Evolutionary conservation across 1,140 invertebrate genomes (phyloP).

Genomic region (Lutraria rhynchaena): DNA sequence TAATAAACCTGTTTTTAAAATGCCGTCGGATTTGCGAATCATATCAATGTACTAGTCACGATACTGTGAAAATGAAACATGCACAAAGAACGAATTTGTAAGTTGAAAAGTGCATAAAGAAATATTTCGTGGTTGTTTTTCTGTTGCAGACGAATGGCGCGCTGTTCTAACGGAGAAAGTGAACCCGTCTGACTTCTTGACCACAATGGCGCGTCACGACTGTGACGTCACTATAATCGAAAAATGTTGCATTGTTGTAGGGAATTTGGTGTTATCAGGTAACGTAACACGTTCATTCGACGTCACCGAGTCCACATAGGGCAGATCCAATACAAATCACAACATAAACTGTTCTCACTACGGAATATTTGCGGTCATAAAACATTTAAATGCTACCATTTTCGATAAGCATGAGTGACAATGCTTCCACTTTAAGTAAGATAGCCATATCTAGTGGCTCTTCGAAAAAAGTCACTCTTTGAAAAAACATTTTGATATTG

Average conservation of each 20-base stretch:
- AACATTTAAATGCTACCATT: neutral
- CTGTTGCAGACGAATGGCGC: slow-evolving; percentile 59
- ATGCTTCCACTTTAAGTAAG: neutral
- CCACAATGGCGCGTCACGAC: slow-evolving; percentile 61
- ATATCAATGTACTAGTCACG: neutral
- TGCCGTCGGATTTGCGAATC: neutral
- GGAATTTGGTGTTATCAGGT: slow-evolving; percentile 66
- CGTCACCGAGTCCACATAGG: neutral
- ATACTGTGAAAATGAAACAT: too few relatives aligned
- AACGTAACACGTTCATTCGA: too few relatives aligned
- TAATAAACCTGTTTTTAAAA: too few relatives aligned
- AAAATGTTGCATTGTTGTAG: slow-evolving; percentile 64
- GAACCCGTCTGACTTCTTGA: slow-evolving; percentile 61
- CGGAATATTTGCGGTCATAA: too few relatives aligned
- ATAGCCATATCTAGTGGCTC: neutral
- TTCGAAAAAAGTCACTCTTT: neutral
- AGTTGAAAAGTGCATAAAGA: too few relatives aligned
- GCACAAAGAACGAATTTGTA: too few relatives aligned
- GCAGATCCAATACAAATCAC: neutral
- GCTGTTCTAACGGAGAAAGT: slow-evolving; percentile 41
- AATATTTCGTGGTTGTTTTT: neutral
- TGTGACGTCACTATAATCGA: slow-evolving; percentile 57
- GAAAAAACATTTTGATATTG: neutral
- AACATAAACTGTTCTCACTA: too few relatives aligned
- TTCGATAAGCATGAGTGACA: neutral